Base-by-base conservation (phyloP, 2,888 invertebrate genomes). In the Synanthedon tipuliformis region DNA sequence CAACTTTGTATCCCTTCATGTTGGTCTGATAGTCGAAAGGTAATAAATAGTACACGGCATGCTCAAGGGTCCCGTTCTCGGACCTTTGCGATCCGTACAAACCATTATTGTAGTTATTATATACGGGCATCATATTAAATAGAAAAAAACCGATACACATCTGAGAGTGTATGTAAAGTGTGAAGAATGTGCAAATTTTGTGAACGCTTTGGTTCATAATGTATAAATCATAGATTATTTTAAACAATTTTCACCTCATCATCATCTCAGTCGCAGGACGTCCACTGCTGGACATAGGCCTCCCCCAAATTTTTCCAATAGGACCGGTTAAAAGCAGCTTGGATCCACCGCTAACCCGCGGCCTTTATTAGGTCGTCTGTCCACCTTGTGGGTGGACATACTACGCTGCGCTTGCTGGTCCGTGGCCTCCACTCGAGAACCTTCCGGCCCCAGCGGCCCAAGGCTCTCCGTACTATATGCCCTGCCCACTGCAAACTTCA, bases 121-220 rank as follows among this genome's bases (percentile, higher is more conserved):
- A 58, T 11, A 63, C 11, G 0, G 65, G 66, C 8, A 61, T 57
- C 5, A 50, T 10, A 48, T 61, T 64, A 50, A 62, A 64, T n/a
- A 61, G 13, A 4, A 60, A 1, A 0, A 57, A 15, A 1, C 55
- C 64, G 7, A 55, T 3, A 4, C 57, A 1, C 56, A 60, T 57
- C 53, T 54, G 34, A 7, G 50, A 7, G 7, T 45, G 50, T 5
- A 58, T 10, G 18, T 57, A 57, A n/a, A 57, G 41, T 1, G 61
- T 59, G 49, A 54, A 59, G 45, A 59, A 58, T n/a, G 60, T 56
- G 12, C 58, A 64, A 7, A 61, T 50, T 50, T 57, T 61, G 40
- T 66, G 61, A 1, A 65, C 56, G n/a, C 51, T 50, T 10, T 57
- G 16, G 40, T 63, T 56, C 7, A 53, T 48, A 58, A 62, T 13